Base-by-base conservation (phyloP, 35 echinoderm and acorn worm species). In the Heliocidaris erythrogramma region DNA sequence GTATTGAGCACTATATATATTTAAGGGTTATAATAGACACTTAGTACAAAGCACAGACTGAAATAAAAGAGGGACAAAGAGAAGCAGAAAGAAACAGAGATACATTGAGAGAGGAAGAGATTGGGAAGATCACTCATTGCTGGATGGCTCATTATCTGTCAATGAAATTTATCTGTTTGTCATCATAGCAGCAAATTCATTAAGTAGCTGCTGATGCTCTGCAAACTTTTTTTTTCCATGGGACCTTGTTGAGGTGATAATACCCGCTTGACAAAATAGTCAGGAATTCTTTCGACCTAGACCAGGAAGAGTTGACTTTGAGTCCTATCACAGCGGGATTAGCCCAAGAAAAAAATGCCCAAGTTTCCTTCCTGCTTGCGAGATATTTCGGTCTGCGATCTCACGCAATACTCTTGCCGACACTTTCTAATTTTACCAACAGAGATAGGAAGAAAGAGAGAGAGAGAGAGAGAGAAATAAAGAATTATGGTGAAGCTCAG, bases 391-490 rank as follows among this genome's bases (percentile, higher is more conserved):
- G 91, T 92, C 18, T 5, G 91, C 49, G 49, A 30, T 30, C 47
- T 49, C 91, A 92, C 91, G 91, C 91, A 92, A 92, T 92, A 48
- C 87, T 92, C n/a, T 29, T 52, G 50, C 91, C 47, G 91, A 92
- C 91, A 49, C 48, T 92, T 69, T 49, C 91, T 92, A 92, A 92
- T 92, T 92, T 92, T 49, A 50, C 50, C 87, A 89, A 47, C 31
- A 6, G 87, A 42, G 18, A 42, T 17, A 30, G 32, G 87, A 42
- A 21, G 16, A 89, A n/a, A 89, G 87, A 88, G 86, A 42, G 86
- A 92, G 49, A 92, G 90, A 92, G 50, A 13, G n/a, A 59, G 49
- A 92, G 16, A 92, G 49, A 92, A 49, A 30, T 49, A 29, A 13
- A 92, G 91, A 30, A 48, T 16, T 89, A 48, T 89, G 87, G 87